Evolutionary conservation across 2,888 invertebrate genomes (phyloP), one percentile per base, ranked within the genome.

Genomic region (Spodoptera exigua): DNA sequence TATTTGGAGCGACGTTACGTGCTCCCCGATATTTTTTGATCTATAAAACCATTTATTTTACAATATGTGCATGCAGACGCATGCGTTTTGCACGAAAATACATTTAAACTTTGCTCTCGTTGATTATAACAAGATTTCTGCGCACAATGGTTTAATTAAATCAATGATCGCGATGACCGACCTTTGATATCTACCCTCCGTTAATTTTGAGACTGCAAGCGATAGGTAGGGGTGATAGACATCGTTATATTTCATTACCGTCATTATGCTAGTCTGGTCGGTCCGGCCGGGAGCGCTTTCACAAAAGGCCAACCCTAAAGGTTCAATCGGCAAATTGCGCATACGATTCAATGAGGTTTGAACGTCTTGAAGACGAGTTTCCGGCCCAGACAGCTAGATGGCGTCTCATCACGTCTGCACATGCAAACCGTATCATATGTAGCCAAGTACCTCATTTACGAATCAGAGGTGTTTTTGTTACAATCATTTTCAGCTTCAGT

Each of bases 261-360:
- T 78, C 82, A 77, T 86, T 87, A 86, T 74, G 69, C 72, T 77
- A 74, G 81, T 82, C 78, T 82, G 78, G 69, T 76, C 57, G 70
- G 76, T 76, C 76, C 72, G 64, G 53, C 74, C 48, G 54, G 63
- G 60, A 78, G 78, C 71, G 74, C 79, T 79, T 77, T 78, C 76
- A 82, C 82, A 82, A 84, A 79, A 79, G 82, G 78, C 70, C 76
- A 73, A 70, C 73, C 81, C 74, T 76, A 76, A 73, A 81, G 80
- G 82, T 82, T 80, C 76, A 76, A 82, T 83, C 68, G 78, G 77
- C 82, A 88, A 87, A 88, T 88, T 86, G 89, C 80, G 86, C 88
- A 85, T 84, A 84, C 81, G 80, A 84, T 81, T 85, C 86, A 88
- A 88, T 86, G 88, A 84, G 82, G 85, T 83, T 76, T 80, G 81